Evolutionary conservation across 1,140 invertebrate genomes (phyloP).

Genomic region (Pogonomyrmex barbatus): DNA sequence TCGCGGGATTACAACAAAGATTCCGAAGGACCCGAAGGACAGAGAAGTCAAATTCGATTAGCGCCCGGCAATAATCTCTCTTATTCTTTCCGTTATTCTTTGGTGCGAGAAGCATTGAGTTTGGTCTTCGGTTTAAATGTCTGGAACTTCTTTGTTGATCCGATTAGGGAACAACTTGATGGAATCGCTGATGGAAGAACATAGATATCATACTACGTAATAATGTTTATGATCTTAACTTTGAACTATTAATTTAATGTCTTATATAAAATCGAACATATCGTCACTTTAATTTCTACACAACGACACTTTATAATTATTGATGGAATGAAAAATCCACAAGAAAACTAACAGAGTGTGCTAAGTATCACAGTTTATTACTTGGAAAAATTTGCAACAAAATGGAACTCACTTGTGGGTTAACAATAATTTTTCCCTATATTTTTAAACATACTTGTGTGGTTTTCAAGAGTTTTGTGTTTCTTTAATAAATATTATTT

Average conservation of each 20-base stretch:
- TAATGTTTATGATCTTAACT: not conserved
- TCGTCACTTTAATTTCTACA: no score
- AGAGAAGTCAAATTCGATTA: conserved; percentile 65
- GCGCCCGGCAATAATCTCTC: conserved; percentile 40
- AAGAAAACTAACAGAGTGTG: no score
- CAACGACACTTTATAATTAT: no score
- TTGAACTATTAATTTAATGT: not conserved
- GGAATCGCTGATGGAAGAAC: conserved; percentile 27
- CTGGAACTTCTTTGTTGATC: conserved; percentile 54
- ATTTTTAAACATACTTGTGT: not conserved
- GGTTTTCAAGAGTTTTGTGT: not conserved
- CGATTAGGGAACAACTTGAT: conserved; percentile 62
- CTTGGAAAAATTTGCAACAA: no score
- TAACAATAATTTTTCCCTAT: no score
- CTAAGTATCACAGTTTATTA: no score
- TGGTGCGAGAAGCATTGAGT: conserved; percentile 52
- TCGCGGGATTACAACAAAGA: conserved; percentile 51
- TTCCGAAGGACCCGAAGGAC: not conserved
- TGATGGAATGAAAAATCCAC: no score
- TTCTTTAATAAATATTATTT: not conserved
- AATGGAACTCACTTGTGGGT: no score
- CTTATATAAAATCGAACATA: no score
- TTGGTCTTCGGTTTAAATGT: conserved; percentile 60
- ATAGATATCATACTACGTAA: conserved; percentile 16
- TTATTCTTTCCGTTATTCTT: conserved; percentile 24